Conservation (phyloP, 2,113 vertebrate genomes). For the Porphyrio hochstetteri region DNA sequence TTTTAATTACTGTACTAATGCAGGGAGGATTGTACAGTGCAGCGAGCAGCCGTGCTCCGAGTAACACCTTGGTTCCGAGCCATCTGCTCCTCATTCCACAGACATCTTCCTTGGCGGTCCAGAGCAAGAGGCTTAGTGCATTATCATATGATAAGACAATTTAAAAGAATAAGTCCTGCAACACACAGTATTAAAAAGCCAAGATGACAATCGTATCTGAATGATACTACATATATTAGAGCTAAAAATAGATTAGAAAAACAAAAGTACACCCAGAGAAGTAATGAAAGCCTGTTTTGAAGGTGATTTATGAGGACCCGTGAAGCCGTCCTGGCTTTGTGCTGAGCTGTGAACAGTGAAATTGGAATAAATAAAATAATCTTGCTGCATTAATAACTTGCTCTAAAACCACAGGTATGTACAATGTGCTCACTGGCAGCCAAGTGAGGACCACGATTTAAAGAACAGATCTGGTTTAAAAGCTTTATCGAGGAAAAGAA, state of each 20-base stretch:
- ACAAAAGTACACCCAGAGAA: neutral
- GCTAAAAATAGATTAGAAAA: slow-evolving; percentile 13
- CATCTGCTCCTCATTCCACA: slow-evolving; percentile 54
- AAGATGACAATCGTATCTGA: neutral
- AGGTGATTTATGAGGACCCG: neutral
- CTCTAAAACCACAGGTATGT: neutral
- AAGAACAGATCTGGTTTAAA: neutral
- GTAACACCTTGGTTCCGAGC: neutral
- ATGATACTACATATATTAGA: neutral
- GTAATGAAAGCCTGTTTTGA: neutral
- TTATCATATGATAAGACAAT: neutral
- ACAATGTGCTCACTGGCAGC: neutral
- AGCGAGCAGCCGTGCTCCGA: neutral
- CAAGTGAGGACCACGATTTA: too few relatives aligned
- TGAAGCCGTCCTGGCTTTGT: neutral
- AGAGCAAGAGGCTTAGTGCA: neutral
- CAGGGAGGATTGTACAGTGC: slow-evolving; percentile 15
- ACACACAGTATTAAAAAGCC: neutral
- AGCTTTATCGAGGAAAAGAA: neutral
- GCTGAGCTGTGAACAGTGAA: slow-evolving; percentile 18
- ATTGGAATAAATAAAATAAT: slow-evolving; percentile 28
- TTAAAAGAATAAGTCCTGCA: slow-evolving; percentile 20
- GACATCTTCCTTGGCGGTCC: slow-evolving; percentile 12
- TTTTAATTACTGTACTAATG: neutral
- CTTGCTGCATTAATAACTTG: neutral